Percentiles rank a stretch among this genome's conserved stretches.
Evolutionary conservation across 2,113 vertebrate species (phyloP).

Genomic region (Pycnonotus jocosus): DNA sequence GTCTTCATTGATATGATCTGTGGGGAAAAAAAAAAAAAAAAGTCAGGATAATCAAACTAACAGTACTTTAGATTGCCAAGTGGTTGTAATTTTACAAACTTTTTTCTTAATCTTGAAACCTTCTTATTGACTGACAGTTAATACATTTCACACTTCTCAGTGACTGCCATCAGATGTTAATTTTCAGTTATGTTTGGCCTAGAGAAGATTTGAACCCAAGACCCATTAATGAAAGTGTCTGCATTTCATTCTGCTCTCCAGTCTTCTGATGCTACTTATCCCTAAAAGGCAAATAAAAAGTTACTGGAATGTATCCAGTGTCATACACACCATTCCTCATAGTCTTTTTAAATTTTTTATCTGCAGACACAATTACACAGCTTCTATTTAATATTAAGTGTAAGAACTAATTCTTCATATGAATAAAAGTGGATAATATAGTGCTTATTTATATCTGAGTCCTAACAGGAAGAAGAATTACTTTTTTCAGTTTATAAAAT

Average conservation of each 20-base stretch:
- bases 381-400: not conserved
- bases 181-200: not conserved
- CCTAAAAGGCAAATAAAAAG: not conserved
- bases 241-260: not conserved
- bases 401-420: not conserved
- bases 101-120: not conserved
- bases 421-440: not conserved
- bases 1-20: not conserved
- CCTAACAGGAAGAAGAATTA: not conserved
- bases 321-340: not conserved
- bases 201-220: not conserved
- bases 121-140: not conserved
- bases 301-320: not conserved
- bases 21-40: not conserved
- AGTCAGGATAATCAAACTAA: not conserved
- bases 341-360: not conserved
- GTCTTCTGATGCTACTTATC: not conserved
- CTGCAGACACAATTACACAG: not conserved
- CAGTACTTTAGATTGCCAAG: not conserved
- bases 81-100: not conserved
- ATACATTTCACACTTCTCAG: not conserved
- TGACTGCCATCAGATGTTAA: not conserved
- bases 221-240: not conserved
- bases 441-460: not conserved
- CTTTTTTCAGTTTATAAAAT: not conserved